Evolutionary conservation across 64 coral and sea anemone species (phyloP).

Genomic region (Actinia equina): DNA sequence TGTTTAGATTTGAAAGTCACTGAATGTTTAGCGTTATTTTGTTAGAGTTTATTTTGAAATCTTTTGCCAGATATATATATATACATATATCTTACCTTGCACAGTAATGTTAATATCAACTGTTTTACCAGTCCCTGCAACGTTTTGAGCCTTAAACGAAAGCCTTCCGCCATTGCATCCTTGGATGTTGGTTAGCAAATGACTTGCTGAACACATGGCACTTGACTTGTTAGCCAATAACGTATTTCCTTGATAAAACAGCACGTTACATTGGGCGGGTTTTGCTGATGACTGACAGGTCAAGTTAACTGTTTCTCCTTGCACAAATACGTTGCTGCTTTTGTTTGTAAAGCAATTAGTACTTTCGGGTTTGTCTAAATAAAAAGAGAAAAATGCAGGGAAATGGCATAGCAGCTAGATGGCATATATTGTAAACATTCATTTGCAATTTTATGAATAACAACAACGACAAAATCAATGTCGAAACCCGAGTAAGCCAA

Average conservation of each 20-base stretch:
- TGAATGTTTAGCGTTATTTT: too few species aligned
- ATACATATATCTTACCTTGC: not conserved
- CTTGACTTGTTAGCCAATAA: not conserved
- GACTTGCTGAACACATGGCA: not conserved
- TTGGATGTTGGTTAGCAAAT: not conserved
- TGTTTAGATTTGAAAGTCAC: too few species aligned
- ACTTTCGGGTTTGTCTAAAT: too few species aligned
- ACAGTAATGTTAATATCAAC: not conserved
- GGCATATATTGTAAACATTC: not conserved
- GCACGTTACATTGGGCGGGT: not conserved
- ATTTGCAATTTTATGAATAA: too few species aligned
- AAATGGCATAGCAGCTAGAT: not conserved
- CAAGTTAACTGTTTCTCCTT: not conserved
- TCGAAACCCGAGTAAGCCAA: too few species aligned
- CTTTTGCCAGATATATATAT: not conserved
- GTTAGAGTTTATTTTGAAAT: too few species aligned
- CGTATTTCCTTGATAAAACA: not conserved
- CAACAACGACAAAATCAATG: too few species aligned
- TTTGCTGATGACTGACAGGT: conserved; percentile 14
- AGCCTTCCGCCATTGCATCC: not conserved
- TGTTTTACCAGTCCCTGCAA: not conserved
- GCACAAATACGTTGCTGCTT: not conserved
- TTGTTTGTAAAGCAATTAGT: too few species aligned
- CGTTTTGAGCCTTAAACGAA: not conserved
- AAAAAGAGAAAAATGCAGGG: not conserved